These are phyloP conservation scores for Corbicula japonica DNA, from an alignment of 2,888 invertebrate species.

Conservation along the genomic window DNA sequence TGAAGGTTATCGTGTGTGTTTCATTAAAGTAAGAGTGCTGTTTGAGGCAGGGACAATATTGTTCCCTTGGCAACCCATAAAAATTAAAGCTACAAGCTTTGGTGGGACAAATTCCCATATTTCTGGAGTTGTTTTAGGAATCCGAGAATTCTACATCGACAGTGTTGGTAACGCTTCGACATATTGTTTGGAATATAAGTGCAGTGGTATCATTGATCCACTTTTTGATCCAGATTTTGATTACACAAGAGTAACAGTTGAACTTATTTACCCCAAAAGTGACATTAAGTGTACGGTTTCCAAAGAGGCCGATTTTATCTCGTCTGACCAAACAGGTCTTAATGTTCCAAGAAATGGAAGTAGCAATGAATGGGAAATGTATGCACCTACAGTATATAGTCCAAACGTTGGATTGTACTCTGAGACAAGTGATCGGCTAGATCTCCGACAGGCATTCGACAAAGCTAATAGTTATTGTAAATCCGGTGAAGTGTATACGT, in stretches of 20 bases:
- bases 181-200: conserved; percentile 20
- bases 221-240: background rate
- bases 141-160: background rate
- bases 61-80: background rate
- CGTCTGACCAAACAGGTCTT: background rate
- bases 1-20: background rate
- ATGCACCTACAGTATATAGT: background rate
- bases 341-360: background rate
- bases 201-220: conserved; percentile 16
- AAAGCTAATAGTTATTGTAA: background rate
- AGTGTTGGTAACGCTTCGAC: background rate
- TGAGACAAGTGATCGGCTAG: background rate
- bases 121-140: background rate
- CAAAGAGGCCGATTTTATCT: background rate
- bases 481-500: background rate
- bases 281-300: background rate
- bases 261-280: background rate
- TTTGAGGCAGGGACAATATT: background rate
- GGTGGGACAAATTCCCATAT: conserved; percentile 9
- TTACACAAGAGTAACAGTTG: background rate
- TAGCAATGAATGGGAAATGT: background rate
- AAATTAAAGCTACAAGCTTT: conserved; percentile 4
- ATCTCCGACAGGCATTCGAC: background rate
- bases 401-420: conserved; percentile 7
- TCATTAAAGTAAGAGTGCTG: background rate